Evolutionary conservation across 2,888 invertebrate species (phyloP).

Genomic region (Yponomeuta cagnagella): DNA sequence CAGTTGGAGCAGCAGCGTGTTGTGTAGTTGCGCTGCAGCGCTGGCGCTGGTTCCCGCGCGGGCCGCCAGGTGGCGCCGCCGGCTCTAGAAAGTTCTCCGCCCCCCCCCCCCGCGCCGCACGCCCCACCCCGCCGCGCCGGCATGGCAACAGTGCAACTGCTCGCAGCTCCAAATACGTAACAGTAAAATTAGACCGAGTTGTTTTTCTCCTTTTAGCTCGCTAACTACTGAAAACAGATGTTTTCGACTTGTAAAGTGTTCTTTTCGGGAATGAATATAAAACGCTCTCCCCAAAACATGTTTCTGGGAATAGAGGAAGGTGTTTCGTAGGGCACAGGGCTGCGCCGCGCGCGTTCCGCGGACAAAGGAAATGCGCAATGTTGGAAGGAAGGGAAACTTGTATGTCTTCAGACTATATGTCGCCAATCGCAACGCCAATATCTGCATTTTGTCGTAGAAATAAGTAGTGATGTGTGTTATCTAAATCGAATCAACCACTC

Average conservation of each 20-base stretch:
- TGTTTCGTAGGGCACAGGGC: neutral
- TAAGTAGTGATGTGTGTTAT: slow-evolving; percentile 1
- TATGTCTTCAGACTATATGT: neutral
- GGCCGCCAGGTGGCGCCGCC: neutral
- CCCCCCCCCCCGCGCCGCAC: neutral
- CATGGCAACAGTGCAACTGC: neutral
- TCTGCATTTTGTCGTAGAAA: neutral
- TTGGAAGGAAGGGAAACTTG: neutral
- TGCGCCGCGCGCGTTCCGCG: neutral
- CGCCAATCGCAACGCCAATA: neutral
- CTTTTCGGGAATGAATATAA: neutral
- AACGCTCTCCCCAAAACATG: neutral
- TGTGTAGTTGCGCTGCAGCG: neutral
- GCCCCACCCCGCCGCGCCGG: neutral
- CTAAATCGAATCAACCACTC: neutral
- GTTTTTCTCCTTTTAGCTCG: neutral
- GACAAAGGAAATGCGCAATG: neutral
- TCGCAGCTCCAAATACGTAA: neutral
- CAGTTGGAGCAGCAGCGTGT: neutral
- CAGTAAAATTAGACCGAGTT: neutral
- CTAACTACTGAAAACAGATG: neutral
- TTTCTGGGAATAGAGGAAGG: neutral
- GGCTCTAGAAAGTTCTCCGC: neutral
- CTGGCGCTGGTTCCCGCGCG: neutral
- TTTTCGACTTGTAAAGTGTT: neutral